A percentile compares a stretch with the other conserved stretches of the same genome.
These are phyloP conservation scores for Halictus ligatus DNA, from an alignment of 2,888 invertebrate genomes.

Conservation along the genomic window DNA sequence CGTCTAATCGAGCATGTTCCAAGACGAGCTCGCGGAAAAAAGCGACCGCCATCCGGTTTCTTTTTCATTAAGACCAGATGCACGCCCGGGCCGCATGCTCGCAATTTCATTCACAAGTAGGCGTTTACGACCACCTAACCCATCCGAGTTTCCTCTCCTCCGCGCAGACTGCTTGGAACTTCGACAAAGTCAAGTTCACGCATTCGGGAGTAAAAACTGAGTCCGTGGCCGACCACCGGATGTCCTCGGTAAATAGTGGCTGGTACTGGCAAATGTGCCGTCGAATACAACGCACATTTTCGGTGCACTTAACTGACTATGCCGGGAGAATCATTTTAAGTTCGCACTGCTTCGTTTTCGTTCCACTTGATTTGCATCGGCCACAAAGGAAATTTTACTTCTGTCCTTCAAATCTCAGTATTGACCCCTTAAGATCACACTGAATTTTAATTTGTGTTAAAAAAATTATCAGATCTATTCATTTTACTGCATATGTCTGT, in stretches of 20 bases:
- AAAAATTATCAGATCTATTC: too few relatives aligned
- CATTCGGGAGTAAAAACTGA: constrained; percentile 37
- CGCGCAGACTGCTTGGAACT: constrained; percentile 28
- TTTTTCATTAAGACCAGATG: constrained; percentile 56
- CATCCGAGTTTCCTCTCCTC: constrained; percentile 1
- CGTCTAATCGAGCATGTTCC: constrained; percentile 10
- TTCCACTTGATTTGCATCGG: too few relatives aligned
- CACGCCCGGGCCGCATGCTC: constrained; percentile 31
- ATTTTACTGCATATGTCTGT: too few relatives aligned
- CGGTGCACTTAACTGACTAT: neutral
- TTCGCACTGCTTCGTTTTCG: too few relatives aligned
- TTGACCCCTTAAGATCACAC: too few relatives aligned
- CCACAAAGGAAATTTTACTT: neutral
- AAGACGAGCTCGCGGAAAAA: constrained; percentile 7
- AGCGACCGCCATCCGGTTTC: constrained; percentile 49
- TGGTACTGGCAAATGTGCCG: neutral
- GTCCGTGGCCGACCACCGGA: constrained; percentile 32
- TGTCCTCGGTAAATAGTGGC: constrained; percentile 44
- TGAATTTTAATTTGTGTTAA: too few relatives aligned
- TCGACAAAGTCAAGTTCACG: constrained; percentile 61
- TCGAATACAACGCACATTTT: neutral
- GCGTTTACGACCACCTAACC: constrained; percentile 42
- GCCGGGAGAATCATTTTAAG: neutral
- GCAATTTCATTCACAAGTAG: constrained; percentile 56
- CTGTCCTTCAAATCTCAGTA: too few relatives aligned